phyloP scores from a whole-genome alignment of 2,113 vertebrate species.

The Mesembrinibis cayennensis region DNA sequence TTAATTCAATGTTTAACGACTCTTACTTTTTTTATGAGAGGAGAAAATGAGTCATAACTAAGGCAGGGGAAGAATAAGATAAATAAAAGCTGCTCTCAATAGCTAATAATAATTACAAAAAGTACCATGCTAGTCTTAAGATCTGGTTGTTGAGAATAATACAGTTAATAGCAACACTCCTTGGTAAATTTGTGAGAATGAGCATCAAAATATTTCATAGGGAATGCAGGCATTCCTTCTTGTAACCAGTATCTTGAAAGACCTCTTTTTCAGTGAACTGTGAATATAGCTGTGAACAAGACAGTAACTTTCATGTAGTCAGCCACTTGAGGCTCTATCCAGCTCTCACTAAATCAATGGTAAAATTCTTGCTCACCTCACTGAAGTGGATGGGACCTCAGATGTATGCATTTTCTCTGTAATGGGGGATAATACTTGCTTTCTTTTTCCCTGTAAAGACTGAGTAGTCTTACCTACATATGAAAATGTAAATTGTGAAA shows the following conservation, averaged over 20 bases:
- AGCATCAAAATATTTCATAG: background rate
- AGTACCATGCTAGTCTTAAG: background rate
- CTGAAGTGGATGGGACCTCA: background rate
- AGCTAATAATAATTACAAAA: slow-evolving; percentile 1
- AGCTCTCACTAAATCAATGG: background rate
- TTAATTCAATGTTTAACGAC: background rate
- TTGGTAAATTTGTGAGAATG: background rate
- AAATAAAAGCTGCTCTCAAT: slow-evolving; percentile 27
- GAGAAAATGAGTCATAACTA: slow-evolving; percentile 39
- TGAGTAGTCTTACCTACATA: background rate
- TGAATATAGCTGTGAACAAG: background rate
- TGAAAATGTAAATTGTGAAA: background rate
- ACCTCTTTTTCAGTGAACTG: background rate
- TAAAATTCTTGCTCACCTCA: background rate
- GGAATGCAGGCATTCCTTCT: background rate
- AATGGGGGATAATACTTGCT: accelerated
- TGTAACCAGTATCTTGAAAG: background rate
- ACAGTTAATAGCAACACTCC: background rate
- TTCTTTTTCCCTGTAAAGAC: background rate
- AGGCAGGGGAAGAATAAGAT: background rate
- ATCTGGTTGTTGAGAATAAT: background rate
- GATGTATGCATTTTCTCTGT: background rate
- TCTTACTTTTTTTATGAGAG: background rate
- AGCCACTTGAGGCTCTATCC: background rate
- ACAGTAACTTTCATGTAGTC: background rate